phyloP scores from a whole-genome alignment of 2,888 invertebrate species.

The Pterostichus madidus region DNA sequence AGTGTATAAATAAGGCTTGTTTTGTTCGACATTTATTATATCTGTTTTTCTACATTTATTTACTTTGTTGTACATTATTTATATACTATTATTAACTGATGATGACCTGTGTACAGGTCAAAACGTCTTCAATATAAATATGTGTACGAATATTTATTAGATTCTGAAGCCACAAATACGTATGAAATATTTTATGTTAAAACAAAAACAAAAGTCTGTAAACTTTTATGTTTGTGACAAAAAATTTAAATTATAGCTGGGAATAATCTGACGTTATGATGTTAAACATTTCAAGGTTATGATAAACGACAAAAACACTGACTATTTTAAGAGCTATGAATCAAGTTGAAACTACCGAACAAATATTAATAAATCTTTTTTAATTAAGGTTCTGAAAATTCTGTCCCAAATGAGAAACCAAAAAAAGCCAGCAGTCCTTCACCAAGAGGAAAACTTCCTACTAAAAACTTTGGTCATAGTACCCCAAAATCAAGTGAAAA shows the following conservation, averaged over 20 bases:
- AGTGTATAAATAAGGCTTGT: too few relatives aligned
- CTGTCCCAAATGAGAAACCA: background rate
- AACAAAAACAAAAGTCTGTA: too few relatives aligned
- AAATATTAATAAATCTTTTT: background rate
- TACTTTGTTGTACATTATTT: too few relatives aligned
- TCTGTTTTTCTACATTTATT: too few relatives aligned
- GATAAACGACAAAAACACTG: background rate
- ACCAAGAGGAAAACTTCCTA: background rate
- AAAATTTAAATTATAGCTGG: background rate
- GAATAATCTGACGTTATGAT: too few relatives aligned
- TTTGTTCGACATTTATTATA: too few relatives aligned
- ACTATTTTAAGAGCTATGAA: background rate
- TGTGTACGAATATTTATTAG: too few relatives aligned
- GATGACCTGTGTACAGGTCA: too few relatives aligned
- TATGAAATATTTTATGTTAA: background rate
- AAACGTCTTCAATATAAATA: too few relatives aligned
- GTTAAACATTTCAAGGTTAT: too few relatives aligned
- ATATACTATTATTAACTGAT: too few relatives aligned
- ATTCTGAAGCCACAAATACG: too few relatives aligned
- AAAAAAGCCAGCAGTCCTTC: background rate
- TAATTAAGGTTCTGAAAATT: background rate
- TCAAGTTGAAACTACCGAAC: background rate
- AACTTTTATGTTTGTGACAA: background rate
- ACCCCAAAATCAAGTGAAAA: slow-evolving; percentile 24
- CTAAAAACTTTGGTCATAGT: background rate